Evolutionary conservation across 2,888 invertebrate genomes (phyloP), one percentile per base, ranked within the genome.

Genomic region (Hirtodrosophila alboralis): DNA sequence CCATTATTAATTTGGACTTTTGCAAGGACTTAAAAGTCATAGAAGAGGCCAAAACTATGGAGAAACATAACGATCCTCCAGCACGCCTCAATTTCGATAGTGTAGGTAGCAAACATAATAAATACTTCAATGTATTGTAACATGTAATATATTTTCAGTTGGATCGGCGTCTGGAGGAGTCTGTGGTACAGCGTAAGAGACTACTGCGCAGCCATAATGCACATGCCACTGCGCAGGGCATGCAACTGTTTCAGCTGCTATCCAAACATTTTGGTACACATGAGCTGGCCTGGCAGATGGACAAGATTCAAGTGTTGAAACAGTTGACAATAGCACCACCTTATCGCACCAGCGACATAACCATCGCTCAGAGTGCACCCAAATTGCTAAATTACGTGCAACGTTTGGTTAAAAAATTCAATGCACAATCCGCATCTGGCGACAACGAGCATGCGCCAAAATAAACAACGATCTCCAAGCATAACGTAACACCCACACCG

Each of bases 1-100:
- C 38, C 13, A 71, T 77, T n/a, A 38, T 80, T 0, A 77, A 77
- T 36, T 56, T 80, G n/a, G 12, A 41, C 21, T 52, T 51, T 18
- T 74, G 77, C 71, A 52, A 51, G 10, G 49, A 53, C 8, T 28
- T 80, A 10, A 16, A 57, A 4, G 68, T 76, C 1, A 4, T 77
- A 5, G 31, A 41, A 4, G 81, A 80, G 34, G 23, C 43, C 8
- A 18, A 36, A n/a, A 1, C 49, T 0, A 2, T 31, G n/a, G 66
- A 62, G 0, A 8, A 4, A 1, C 4, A 27, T 0, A 13, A 8
- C 5, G 40, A 62, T 2, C 16, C 28, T 1, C 80, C 74, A 1
- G 36, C 43, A 3, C 51, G 37, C 0, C 37, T 79, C 1, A 51
- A 79, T 34, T 1, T 62, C 3, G 9, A 10, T 3, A 18, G 12